Percentiles rank a stretch among this genome's conserved stretches.
phyloP scores from a whole-genome alignment of 2,888 invertebrate species.

The Polyploca ridens region DNA sequence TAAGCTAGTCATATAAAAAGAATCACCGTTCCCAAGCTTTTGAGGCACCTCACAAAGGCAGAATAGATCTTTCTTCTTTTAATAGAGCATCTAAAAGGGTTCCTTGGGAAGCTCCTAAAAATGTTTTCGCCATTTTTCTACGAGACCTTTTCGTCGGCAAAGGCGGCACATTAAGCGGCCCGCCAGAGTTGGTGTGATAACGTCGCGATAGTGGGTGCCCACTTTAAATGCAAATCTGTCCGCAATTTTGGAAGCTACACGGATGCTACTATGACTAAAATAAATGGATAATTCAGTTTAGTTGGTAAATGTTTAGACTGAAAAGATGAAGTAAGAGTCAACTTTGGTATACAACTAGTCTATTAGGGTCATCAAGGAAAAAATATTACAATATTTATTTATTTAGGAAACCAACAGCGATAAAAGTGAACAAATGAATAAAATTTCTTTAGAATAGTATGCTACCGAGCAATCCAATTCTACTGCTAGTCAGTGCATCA shows the following conservation, averaged over 20 bases:
- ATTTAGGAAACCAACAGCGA: too few species aligned
- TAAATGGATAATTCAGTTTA: background rate
- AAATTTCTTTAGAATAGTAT: too few species aligned
- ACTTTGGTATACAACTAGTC: too few species aligned
- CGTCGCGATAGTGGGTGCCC: constrained; percentile 49
- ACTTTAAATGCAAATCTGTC: constrained; percentile 66
- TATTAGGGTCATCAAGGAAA: too few species aligned
- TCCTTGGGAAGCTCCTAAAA: constrained; percentile 46
- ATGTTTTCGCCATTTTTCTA: constrained; percentile 51
- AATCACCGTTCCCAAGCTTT: constrained; percentile 38
- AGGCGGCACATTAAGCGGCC: constrained; percentile 44
- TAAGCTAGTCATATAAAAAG: constrained; percentile 12
- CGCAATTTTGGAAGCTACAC: constrained; percentile 41
- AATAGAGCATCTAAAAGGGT: constrained; percentile 62
- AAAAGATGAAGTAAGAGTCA: background rate
- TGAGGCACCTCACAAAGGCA: constrained; percentile 46
- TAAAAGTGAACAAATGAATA: too few species aligned
- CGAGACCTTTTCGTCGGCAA: constrained; percentile 50
- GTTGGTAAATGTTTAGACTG: background rate
- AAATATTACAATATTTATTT: too few species aligned
- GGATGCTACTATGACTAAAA: constrained; percentile 31
- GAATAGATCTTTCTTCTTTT: constrained; percentile 60
- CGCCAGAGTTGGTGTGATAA: constrained; percentile 47
- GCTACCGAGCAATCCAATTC: too few species aligned
- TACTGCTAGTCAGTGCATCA: too few species aligned